Percentiles rank a stretch among this genome's conserved stretches.
Evolutionary conservation across 2,113 vertebrate species (phyloP).

Genomic region (Crocuta crocuta): DNA sequence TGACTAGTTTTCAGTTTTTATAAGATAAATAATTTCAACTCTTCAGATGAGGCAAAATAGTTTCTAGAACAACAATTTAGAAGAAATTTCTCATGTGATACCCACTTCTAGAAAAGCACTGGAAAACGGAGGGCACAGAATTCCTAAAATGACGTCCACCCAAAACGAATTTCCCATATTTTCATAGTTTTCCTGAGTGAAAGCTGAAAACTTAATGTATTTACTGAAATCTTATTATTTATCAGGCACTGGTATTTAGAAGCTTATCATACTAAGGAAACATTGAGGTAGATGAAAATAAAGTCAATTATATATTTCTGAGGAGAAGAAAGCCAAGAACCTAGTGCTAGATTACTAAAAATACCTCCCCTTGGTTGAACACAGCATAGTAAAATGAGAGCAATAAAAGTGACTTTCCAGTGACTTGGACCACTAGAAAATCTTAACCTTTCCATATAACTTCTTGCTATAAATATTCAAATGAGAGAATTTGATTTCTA

Average conservation of each 20-base stretch:
- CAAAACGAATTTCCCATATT: neutral
- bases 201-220: neutral
- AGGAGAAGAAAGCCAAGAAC: neutral
- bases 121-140: neutral
- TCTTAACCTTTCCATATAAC: neutral
- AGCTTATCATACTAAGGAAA: neutral
- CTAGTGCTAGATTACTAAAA: neutral
- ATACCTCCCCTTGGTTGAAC: neutral
- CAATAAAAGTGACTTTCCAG: neutral
- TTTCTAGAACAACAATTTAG: neutral
- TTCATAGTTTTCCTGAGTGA: neutral
- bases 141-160: neutral
- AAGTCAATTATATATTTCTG: neutral
- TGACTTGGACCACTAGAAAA: neutral
- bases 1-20: neutral
- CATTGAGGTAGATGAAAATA: neutral
- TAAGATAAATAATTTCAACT: neutral
- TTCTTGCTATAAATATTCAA: slow-evolving; percentile 38
- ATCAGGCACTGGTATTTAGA: neutral
- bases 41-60: neutral
- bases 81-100: neutral
- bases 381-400: neutral
- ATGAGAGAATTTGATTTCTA: slow-evolving; percentile 15
- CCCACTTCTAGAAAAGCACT: neutral
- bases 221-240: neutral